These are phyloP conservation scores for Heliconius hortense DNA, from an alignment of 2,888 invertebrate genomes.

Conservation along the genomic window DNA sequence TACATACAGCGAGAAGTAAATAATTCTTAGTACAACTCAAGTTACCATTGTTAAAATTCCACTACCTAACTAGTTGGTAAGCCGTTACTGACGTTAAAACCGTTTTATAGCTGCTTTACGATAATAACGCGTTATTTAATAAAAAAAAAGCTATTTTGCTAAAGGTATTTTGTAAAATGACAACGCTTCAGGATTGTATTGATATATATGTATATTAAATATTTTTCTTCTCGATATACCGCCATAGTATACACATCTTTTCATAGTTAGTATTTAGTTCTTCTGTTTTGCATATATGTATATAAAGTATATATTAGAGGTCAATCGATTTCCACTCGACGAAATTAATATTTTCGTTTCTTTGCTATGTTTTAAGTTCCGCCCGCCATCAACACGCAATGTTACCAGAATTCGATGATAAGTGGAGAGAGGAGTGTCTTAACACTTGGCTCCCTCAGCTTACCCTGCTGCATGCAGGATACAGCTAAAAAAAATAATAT, in stretches of 20 bases:
- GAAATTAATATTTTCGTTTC: too few species aligned
- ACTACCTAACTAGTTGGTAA: neutral
- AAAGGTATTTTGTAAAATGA: neutral
- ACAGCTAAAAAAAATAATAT: too few species aligned
- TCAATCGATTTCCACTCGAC: too few species aligned
- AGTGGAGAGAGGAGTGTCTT: too few species aligned
- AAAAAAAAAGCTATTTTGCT: neutral
- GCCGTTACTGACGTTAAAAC: neutral
- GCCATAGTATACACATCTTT: neutral
- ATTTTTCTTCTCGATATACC: neutral
- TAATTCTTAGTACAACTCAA: constrained; percentile 6
- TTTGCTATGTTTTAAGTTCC: too few species aligned
- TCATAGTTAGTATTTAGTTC: neutral
- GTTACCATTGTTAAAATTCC: neutral
- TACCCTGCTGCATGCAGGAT: too few species aligned
- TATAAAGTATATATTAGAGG: neutral
- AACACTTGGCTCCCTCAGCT: too few species aligned
- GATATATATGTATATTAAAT: neutral
- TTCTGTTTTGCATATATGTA: neutral
- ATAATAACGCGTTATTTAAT: neutral
- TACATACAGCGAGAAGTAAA: neutral
- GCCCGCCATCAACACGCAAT: too few species aligned
- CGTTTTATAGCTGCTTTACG: neutral
- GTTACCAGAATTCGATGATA: too few species aligned
- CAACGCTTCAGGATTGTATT: neutral